Evolutionary conservation across 2,113 vertebrate species (phyloP).

Genomic region (Brienomyrus longianalis): DNA sequence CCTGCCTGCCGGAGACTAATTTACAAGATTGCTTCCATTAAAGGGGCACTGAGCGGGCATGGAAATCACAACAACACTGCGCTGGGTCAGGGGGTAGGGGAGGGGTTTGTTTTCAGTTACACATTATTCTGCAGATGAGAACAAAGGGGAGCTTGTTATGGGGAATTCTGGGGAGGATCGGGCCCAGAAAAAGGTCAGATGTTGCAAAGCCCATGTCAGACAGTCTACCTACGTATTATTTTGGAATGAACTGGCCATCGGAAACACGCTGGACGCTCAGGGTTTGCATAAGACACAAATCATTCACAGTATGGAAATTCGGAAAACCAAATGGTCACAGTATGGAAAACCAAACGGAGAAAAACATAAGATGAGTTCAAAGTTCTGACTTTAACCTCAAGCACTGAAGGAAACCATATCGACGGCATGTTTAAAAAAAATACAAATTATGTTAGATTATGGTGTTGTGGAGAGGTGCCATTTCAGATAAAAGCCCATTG

Average conservation of each 20-base stretch:
- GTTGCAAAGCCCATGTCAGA: background rate
- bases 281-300: background rate
- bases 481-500: background rate
- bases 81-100: background rate
- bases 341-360: background rate
- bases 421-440: background rate
- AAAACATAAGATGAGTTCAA: background rate
- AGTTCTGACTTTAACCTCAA: background rate
- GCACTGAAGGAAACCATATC: background rate
- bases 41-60: background rate
- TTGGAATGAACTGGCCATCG: background rate
- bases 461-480: background rate
- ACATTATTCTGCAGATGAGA: background rate
- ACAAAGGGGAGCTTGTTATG: background rate
- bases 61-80: background rate
- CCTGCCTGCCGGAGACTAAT: background rate
- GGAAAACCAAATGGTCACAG: background rate
- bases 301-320: background rate
- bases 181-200: background rate
- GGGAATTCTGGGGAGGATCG: background rate
- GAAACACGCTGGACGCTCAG: background rate
- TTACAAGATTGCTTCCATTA: conserved; percentile 4
- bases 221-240: background rate
- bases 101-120: background rate
- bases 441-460: background rate